These are phyloP conservation scores for Gavialis gangeticus DNA, from an alignment of 2,113 vertebrate genomes.

Conservation along the genomic window DNA sequence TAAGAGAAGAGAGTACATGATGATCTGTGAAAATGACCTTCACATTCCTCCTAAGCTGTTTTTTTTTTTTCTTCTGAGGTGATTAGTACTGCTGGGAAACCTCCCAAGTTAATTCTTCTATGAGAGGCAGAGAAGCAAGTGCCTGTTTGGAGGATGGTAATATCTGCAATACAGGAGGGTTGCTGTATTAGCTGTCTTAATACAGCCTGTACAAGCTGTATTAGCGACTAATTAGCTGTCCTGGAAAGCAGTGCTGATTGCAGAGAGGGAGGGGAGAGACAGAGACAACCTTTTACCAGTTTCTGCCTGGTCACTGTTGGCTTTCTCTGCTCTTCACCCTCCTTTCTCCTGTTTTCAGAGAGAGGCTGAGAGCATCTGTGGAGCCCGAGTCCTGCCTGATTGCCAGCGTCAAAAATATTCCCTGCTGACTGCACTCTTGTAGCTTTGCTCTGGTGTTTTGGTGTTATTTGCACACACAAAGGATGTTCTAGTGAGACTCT, in stretches of 20 bases:
- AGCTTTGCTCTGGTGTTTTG: background rate
- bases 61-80: background rate
- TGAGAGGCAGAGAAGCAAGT: background rate
- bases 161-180: background rate
- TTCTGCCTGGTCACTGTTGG: background rate
- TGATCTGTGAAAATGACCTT: no score
- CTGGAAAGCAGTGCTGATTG: background rate
- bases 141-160: background rate
- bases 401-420: background rate
- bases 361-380: background rate
- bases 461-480: background rate
- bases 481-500: no score
- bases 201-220: no score
- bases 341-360: background rate
- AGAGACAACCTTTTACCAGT: background rate
- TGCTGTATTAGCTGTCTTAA: background rate
- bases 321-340: background rate
- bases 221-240: background rate
- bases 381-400: background rate
- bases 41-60: background rate
- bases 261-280: background rate
- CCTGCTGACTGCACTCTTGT: background rate
- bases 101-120: background rate
- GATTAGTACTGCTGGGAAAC: background rate
- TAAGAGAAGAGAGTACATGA: no score